phyloP scores from a whole-genome alignment of 2,888 invertebrate species.

The Dryobota labecula region DNA sequence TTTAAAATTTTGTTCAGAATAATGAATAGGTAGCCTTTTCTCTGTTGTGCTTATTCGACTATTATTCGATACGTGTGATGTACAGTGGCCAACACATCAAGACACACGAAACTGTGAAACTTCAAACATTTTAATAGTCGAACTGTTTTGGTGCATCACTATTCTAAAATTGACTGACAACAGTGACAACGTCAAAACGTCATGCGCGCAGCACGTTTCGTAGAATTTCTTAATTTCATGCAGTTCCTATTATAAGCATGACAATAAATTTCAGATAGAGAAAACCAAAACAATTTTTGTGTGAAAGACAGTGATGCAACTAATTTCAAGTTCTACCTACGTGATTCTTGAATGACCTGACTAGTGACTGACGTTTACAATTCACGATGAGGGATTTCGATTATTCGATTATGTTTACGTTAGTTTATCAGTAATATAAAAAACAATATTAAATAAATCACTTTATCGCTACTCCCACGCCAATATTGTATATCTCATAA shows the following conservation, averaged over 20 bases:
- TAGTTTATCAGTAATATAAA: conserved; percentile 29
- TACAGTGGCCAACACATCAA: too few relatives aligned
- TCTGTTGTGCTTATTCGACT: too few relatives aligned
- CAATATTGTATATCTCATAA: conserved; percentile 67
- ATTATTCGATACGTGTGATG: too few relatives aligned
- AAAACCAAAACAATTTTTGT: background rate
- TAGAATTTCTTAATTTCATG: too few relatives aligned
- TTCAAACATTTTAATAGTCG: too few relatives aligned
- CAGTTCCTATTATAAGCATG: background rate
- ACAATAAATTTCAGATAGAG: background rate
- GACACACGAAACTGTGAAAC: too few relatives aligned
- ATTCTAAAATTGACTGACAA: background rate
- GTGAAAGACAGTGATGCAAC: conserved; percentile 28
- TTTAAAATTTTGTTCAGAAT: too few relatives aligned
- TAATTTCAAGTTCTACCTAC: background rate
- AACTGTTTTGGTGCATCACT: conserved; percentile 16
- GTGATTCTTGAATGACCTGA: background rate
- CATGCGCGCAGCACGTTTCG: background rate
- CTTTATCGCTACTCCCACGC: conserved; percentile 78
- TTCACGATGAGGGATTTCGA: conserved; percentile 41
- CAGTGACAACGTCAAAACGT: conserved; percentile 27
- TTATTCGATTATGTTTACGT: conserved; percentile 42
- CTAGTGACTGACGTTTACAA: conserved; percentile 32
- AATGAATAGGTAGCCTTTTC: too few relatives aligned
- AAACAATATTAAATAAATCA: conserved; percentile 47